Evolutionary conservation across 2,113 vertebrate species (phyloP).

Genomic region (Baryphthengus martii): DNA sequence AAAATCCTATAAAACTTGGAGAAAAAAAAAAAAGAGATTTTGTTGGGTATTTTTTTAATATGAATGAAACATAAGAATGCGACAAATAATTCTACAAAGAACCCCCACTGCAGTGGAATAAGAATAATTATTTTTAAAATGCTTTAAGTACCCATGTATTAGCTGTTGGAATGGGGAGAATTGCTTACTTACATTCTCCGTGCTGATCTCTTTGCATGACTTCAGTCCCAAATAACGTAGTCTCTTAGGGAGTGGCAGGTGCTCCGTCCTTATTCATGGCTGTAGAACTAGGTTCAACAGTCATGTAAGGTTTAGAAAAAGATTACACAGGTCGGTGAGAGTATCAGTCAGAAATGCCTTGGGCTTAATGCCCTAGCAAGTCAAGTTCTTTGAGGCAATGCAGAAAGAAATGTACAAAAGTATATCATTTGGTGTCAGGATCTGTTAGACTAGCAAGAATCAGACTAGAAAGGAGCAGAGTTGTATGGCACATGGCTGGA

Average conservation of each 20-base stretch:
- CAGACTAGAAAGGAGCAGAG: neutral
- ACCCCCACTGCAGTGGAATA: neutral
- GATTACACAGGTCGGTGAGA: neutral
- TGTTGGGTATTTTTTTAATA: neutral
- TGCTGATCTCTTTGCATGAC: neutral
- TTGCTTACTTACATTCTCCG: neutral
- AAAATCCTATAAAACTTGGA: neutral
- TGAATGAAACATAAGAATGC: neutral
- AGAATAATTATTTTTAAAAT: neutral
- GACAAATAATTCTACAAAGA: neutral
- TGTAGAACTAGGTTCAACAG: neutral
- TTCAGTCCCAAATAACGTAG: neutral
- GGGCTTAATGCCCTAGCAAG: neutral
- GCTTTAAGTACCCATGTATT: neutral
- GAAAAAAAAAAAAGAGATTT: neutral
- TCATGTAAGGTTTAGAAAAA: neutral
- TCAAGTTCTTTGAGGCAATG: neutral
- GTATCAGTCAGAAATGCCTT: neutral
- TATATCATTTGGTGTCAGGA: rapidly evolving
- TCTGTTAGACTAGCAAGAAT: neutral
- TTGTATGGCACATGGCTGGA: neutral
- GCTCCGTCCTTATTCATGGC: neutral
- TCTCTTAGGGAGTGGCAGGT: neutral
- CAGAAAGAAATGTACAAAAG: neutral
- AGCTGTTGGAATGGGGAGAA: neutral